These are phyloP conservation scores for Sebastes variabilis DNA, from an alignment of 2,797 vertebrate genomes.

Conservation along the genomic window DNA sequence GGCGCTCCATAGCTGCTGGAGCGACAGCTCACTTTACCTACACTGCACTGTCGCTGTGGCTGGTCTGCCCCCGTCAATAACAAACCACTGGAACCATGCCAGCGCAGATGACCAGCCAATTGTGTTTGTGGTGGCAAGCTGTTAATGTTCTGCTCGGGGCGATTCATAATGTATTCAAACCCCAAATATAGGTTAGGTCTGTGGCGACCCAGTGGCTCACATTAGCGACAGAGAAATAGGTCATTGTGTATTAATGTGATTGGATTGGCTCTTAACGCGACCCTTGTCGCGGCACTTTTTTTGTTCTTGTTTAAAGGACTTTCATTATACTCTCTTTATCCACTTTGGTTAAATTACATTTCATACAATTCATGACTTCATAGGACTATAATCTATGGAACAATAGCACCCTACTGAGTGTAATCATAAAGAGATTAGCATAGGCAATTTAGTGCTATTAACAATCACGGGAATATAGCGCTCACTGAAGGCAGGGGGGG, in stretches of 20 bases:
- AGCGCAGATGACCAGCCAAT: conserved; percentile 58
- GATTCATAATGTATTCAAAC: conserved; percentile 69
- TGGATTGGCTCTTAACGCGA: conserved; percentile 46
- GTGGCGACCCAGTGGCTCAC: conserved; percentile 57
- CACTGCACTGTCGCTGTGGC: conserved; percentile 13
- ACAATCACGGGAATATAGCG: conserved; percentile 16
- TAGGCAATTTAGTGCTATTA: conserved; percentile 43
- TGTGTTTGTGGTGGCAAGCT: conserved; percentile 61
- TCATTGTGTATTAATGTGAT: conserved; percentile 61
- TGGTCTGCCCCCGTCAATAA: conserved; percentile 68
- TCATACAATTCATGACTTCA: conserved; percentile 5
- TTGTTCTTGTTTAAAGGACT: conserved; percentile 1
- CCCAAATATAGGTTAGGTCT: conserved; percentile 71
- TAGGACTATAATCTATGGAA: conserved; percentile 32
- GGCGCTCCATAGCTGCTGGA: conserved; percentile 39
- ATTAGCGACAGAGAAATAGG: conserved; percentile 62
- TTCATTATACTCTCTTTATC: conserved; percentile 46
- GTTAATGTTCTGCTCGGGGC: conserved; percentile 63
- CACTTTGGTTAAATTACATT: conserved; percentile 49
- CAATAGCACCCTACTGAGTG: conserved; percentile 26
- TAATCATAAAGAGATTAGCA: conserved; percentile 58
- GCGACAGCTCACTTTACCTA: conserved; percentile 52
- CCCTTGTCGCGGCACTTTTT: conserved; percentile 9
- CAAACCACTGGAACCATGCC: conserved; percentile 62
- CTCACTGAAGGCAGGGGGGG: neutral